Evolutionary conservation across 2,888 invertebrate genomes (phyloP).

Genomic region (Aquatica leii): DNA sequence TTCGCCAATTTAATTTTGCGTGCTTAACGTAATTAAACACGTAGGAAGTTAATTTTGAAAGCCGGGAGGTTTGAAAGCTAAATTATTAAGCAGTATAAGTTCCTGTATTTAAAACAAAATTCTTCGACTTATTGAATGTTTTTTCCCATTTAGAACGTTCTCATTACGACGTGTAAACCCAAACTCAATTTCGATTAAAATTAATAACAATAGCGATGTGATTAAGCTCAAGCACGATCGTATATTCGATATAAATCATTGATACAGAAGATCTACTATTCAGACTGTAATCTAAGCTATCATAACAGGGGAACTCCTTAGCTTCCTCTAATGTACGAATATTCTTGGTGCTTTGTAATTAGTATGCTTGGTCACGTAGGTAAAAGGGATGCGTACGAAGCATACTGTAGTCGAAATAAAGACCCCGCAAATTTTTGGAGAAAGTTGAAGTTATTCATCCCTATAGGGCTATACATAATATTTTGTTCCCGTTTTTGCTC

Average conservation of each 20-base stretch:
- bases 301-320: constrained; percentile 31
- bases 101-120: neutral
- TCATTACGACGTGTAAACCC: too few relatives aligned
- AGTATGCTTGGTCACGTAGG: constrained; percentile 35
- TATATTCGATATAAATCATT: constrained; percentile 33
- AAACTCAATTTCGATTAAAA: neutral
- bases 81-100: neutral
- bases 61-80: constrained; percentile 3
- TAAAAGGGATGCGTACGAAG: constrained; percentile 19
- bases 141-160: too few relatives aligned
- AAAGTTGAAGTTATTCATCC: constrained; percentile 25
- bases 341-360: constrained; percentile 30
- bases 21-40: constrained; percentile 4
- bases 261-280: constrained; percentile 30
- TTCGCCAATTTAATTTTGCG: constrained; percentile 6
- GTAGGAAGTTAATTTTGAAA: constrained; percentile 8
- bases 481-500: constrained; percentile 18
- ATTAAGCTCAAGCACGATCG: constrained; percentile 20
- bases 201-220: neutral
- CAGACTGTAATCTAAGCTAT: constrained; percentile 34
- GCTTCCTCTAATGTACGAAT: constrained; percentile 29
- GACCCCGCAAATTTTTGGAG: constrained; percentile 26
- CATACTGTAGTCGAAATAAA: constrained; percentile 32
- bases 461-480: constrained; percentile 19
- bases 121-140: too few relatives aligned